Evolutionary conservation across 2,113 vertebrate species (phyloP), one percentile per base, ranked within the genome.

Genomic region (Sciurus niger): DNA sequence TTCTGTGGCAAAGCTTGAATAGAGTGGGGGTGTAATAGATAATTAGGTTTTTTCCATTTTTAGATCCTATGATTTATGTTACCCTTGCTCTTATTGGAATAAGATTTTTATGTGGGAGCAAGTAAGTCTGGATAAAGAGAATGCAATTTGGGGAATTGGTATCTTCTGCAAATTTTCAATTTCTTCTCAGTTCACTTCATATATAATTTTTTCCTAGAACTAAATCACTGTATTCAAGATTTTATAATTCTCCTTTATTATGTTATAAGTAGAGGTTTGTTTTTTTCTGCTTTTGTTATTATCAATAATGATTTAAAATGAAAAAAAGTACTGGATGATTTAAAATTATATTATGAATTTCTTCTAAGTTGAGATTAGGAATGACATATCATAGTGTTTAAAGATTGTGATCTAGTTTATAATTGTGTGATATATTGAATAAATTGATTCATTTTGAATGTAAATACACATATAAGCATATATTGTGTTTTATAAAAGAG

Each of bases 21-120:
- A 97, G 84, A 94, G 84, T 93, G 92, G 84, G 72, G 92, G 92
- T 95, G 89, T 96, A 95, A 58, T 84, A 94, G 93, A 96, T 96
- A 96, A 97, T 95, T 96, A 97, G 67, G 4, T 92, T 97, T 94
- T 85, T 95, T 90, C 97, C 84, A 92, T 94, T 97, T 96, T 97
- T 97, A 97, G 94, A 95, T 68, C 89, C 84, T 97, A 78, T 97
- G 96, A 97, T 98, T 97, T 97, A 96, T 98, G 60, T 92, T 97
- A 95, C 73, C 40, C 94, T 40, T 93, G 76, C 63, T 97, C 77
- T 95, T 97, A 96, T 79, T 93, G 77, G 74, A 95, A 92, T 58
- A 95, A 72, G 89, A 90, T 95, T 94, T 97, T 94, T 94, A 96
- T 97, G 96, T 93, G 93, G 92, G 95, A 97, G 80, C 91, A 92